Conservation (phyloP, 2,113 vertebrate species). For the Calypte anna region DNA sequence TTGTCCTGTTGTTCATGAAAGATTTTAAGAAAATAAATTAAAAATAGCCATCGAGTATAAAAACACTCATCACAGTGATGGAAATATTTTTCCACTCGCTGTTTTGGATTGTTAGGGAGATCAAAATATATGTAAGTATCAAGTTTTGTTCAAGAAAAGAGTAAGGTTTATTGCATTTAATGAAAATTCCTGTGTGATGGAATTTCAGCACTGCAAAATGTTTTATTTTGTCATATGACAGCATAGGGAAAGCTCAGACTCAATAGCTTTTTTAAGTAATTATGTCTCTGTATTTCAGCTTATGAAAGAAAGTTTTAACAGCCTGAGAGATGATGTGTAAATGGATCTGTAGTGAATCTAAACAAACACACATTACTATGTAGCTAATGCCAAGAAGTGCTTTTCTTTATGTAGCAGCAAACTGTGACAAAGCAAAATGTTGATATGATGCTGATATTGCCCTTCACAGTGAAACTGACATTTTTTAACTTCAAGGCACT, state of each 20-base stretch:
- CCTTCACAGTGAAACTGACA: neutral
- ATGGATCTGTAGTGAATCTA: neutral
- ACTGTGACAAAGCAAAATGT: neutral
- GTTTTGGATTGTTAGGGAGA: slow-evolving; percentile 10
- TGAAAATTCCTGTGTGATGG: slow-evolving; percentile 52
- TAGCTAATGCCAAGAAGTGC: neutral
- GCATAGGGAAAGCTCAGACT: slow-evolving; percentile 45
- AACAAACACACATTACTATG: neutral
- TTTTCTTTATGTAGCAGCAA: neutral
- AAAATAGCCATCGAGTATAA: neutral
- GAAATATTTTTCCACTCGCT: slow-evolving; percentile 32
- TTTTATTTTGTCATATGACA: slow-evolving; percentile 51
- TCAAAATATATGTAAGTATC: slow-evolving; percentile 9
- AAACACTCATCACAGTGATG: neutral
- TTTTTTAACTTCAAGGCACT: neutral
- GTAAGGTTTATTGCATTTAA: slow-evolving; percentile 19
- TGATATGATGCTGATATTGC: neutral
- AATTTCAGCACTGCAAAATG: slow-evolving; percentile 52
- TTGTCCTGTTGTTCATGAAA: neutral
- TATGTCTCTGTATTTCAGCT: slow-evolving; percentile 35
- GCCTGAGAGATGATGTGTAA: neutral
- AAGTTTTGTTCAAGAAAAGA: slow-evolving; percentile 33
- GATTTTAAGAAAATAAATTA: neutral
- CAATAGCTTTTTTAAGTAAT: slow-evolving; percentile 63
- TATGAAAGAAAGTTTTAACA: neutral